Conservation (phyloP, 2,797 vertebrate genomes). For the Micropoecilia bifurca region DNA sequence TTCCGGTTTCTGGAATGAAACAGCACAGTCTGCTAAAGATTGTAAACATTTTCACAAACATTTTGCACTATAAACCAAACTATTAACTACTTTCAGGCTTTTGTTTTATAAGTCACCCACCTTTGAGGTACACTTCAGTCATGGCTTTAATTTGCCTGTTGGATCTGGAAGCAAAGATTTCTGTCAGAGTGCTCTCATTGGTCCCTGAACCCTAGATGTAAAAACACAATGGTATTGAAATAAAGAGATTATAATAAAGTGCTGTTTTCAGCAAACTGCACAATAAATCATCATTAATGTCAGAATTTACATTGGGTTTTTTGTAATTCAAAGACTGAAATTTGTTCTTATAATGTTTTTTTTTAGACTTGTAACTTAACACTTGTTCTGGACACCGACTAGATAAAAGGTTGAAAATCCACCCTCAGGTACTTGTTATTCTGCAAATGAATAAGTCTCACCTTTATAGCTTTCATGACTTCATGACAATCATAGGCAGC, state of each 20-base stretch:
- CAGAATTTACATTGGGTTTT: neutral
- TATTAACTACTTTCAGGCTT: neutral
- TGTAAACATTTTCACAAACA: neutral
- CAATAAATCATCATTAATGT: neutral
- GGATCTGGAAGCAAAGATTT: constrained; percentile 89
- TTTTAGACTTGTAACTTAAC: neutral
- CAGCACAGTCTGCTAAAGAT: neutral
- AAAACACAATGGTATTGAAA: neutral
- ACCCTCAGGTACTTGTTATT: no score
- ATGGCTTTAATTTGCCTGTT: constrained; percentile 86
- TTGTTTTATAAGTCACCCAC: constrained; percentile 58
- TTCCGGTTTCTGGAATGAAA: constrained; percentile 81
- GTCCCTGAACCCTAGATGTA: constrained; percentile 85
- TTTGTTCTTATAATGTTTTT: neutral
- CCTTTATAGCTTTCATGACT: constrained; percentile 85
- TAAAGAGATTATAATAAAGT: neutral
- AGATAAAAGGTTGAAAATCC: neutral
- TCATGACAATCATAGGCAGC: constrained; percentile 85
- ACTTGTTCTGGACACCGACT: neutral
- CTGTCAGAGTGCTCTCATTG: constrained; percentile 84
- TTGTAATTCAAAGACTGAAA: neutral
- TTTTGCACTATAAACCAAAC: neutral
- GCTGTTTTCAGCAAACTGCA: neutral
- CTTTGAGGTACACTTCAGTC: constrained; percentile 84
- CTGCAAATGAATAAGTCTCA: constrained; percentile 56